These are phyloP conservation scores for Aleiodes alternator DNA, from an alignment of 2,888 invertebrate species.

Conservation along the genomic window DNA sequence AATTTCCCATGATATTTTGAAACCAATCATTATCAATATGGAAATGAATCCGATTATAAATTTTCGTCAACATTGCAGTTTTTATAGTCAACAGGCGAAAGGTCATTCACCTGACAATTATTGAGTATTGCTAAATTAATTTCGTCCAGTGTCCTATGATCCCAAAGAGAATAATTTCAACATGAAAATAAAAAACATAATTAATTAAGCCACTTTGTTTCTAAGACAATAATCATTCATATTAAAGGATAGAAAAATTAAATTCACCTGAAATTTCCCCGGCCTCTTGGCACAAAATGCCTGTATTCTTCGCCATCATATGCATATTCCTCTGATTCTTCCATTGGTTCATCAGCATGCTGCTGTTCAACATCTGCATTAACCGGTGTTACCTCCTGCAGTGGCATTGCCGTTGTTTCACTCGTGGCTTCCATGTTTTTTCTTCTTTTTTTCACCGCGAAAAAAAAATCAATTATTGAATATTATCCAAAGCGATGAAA, in stretches of 20 bases:
- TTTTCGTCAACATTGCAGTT: too few species aligned
- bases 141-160: too few species aligned
- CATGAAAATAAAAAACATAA: too few species aligned
- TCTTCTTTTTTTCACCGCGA: slow-evolving; percentile 27
- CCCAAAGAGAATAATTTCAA: too few species aligned
- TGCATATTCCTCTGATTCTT: slow-evolving; percentile 69
- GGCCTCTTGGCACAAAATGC: slow-evolving; percentile 76
- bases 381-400: slow-evolving; percentile 34
- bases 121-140: too few species aligned
- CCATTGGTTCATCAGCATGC: slow-evolving; percentile 69
- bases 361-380: slow-evolving; percentile 61
- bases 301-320: slow-evolving; percentile 75
- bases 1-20: too few species aligned
- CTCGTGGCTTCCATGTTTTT: slow-evolving; percentile 51
- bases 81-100: too few species aligned
- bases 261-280: slow-evolving; percentile 77
- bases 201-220: too few species aligned
- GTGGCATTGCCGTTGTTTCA: slow-evolving; percentile 47
- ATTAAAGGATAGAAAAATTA: not conserved
- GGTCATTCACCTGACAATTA: too few species aligned
- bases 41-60: too few species aligned
- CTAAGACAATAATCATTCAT: too few species aligned
- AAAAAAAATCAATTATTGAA: slow-evolving; percentile 44
- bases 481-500: slow-evolving; percentile 49
- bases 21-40: too few species aligned